Evolutionary conservation across 1,140 invertebrate species (phyloP).

Genomic region (Teleopsis dalmanni): DNA sequence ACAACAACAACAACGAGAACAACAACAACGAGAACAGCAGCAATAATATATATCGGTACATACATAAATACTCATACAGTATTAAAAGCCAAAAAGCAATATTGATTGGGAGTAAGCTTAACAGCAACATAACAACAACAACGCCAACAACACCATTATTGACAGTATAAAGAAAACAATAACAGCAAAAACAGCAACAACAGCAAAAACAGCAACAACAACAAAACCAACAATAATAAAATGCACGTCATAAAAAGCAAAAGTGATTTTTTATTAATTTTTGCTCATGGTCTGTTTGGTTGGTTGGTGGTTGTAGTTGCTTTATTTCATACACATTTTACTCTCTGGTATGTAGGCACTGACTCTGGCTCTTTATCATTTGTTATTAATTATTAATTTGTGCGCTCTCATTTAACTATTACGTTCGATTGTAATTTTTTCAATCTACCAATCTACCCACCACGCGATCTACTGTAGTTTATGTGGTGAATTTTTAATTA

Average conservation of each 20-base stretch:
- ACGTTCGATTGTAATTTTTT: too few species aligned
- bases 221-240: background rate
- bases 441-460: too few species aligned
- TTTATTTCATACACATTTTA: background rate
- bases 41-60: too few species aligned
- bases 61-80: too few species aligned
- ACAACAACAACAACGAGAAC: too few species aligned
- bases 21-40: too few species aligned
- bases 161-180: background rate
- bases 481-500: too few species aligned
- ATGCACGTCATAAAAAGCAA: constrained; percentile 5
- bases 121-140: background rate
- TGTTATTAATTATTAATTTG: background rate
- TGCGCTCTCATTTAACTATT: background rate
- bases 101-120: too few species aligned
- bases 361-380: background rate
- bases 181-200: background rate
- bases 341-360: background rate
- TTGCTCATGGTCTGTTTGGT: too few species aligned
- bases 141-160: too few species aligned
- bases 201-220: constrained; percentile 2
- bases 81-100: too few species aligned
- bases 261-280: constrained; percentile 9
- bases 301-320: background rate
- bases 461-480: too few species aligned